Percentiles rank a stretch among this genome's conserved stretches.
phyloP scores from a whole-genome alignment of 2,113 vertebrate species.

The Nerophis lumbriciformis region DNA sequence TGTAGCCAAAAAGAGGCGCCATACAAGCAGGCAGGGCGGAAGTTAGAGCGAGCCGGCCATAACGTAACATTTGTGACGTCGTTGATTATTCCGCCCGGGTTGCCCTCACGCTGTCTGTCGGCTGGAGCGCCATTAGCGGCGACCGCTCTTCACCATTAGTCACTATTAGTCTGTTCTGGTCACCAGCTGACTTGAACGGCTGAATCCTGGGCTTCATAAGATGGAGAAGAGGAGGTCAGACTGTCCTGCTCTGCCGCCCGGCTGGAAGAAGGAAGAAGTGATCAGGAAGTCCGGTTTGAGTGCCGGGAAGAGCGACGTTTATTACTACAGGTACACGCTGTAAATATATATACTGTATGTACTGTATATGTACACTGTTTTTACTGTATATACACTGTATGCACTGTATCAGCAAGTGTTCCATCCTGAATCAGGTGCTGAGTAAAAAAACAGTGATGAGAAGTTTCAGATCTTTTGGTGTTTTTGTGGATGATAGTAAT shows the following conservation, averaged over 20 bases:
- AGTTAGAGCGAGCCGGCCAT: conserved; percentile 28
- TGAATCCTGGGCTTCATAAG: neutral
- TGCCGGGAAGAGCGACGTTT: conserved; percentile 66
- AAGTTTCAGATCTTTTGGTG: too few species aligned
- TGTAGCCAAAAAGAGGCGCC: conserved; percentile 5
- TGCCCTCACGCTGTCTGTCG: conserved; percentile 5
- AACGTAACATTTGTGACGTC: conserved; percentile 49
- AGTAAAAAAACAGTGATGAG: too few species aligned
- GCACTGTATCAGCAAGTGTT: too few species aligned
- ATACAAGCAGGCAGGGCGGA: conserved; percentile 11
- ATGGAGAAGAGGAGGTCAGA: conserved; percentile 63
- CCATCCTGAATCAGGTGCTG: too few species aligned
- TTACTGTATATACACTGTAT: too few species aligned
- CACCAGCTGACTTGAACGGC: neutral
- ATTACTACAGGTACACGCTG: conserved; percentile 62
- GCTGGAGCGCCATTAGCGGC: neutral
- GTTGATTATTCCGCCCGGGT: conserved; percentile 8
- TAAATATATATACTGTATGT: neutral
- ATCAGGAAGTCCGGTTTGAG: conserved; percentile 68
- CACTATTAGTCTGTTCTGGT: too few species aligned
- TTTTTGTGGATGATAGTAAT: too few species aligned
- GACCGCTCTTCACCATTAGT: too few species aligned
- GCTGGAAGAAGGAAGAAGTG: conserved; percentile 68
- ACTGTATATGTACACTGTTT: too few species aligned
- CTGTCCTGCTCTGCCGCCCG: conserved; percentile 59